Conservation (phyloP, 2,888 invertebrate genomes). For the Ennomos quercinarius region DNA sequence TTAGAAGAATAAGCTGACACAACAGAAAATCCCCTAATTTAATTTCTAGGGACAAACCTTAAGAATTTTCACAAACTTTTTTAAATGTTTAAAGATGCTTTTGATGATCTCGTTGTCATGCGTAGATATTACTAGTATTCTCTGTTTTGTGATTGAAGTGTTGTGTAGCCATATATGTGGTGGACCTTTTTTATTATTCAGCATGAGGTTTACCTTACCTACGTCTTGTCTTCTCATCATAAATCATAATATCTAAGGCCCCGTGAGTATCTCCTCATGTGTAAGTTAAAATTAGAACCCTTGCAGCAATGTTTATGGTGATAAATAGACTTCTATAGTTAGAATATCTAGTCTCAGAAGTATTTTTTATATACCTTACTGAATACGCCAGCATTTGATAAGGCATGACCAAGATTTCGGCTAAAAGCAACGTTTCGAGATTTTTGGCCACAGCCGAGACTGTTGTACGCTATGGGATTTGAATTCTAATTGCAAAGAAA, state of each 20-base stretch:
- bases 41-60: slow-evolving; percentile 6
- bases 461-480: too few species aligned
- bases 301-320: too few species aligned
- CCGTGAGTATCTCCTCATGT: slow-evolving; percentile 6
- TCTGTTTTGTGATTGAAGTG: slow-evolving; percentile 18
- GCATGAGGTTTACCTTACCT: slow-evolving; percentile 18
- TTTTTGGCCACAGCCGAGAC: too few species aligned
- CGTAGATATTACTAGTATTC: slow-evolving; percentile 7
- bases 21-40: slow-evolving; percentile 5
- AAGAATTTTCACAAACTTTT: slow-evolving; percentile 7
- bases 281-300: slow-evolving; percentile 4
- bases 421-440: too few species aligned
- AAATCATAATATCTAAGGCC: slow-evolving; percentile 25
- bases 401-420: too few species aligned
- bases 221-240: slow-evolving; percentile 11
- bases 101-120: too few species aligned
- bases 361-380: too few species aligned
- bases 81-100: slow-evolving; percentile 3
- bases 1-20: slow-evolving; percentile 2
- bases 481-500: too few species aligned
- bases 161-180: slow-evolving; percentile 14
- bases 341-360: too few species aligned
- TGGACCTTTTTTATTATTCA: slow-evolving; percentile 21
- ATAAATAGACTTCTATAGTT: too few species aligned
- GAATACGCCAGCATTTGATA: too few species aligned